Evolutionary conservation across 2,797 vertebrate species (phyloP).

Genomic region (Petrocephalus sullivani): DNA sequence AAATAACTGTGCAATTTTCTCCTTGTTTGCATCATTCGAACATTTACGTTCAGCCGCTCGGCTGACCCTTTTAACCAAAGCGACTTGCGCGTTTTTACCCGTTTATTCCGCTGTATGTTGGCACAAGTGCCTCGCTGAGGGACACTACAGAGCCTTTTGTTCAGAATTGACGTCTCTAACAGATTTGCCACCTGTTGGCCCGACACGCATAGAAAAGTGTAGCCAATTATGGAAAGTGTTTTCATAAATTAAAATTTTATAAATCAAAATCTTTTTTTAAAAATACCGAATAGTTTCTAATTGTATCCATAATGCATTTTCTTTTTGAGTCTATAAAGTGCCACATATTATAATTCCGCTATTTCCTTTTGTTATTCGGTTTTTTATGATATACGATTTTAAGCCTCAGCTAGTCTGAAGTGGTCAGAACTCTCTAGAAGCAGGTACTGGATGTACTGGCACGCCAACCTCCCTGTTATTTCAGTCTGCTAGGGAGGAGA

Average conservation of each 20-base stretch:
- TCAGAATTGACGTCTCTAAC: neutral
- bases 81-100: neutral
- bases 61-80: constrained; percentile 7
- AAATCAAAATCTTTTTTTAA: neutral
- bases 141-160: neutral
- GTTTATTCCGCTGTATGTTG: neutral
- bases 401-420: neutral
- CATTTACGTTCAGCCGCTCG: neutral
- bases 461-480: neutral
- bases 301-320: too few species aligned
- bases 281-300: neutral
- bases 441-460: neutral
- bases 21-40: neutral
- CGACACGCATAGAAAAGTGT: neutral
- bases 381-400: neutral
- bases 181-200: neutral
- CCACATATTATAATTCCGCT: neutral
- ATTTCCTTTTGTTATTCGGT: neutral
- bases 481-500: neutral
- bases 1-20: neutral
- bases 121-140: neutral
- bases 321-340: neutral
- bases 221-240: neutral
- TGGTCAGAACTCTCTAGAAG: neutral
- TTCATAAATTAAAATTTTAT: neutral